Conservation (phyloP, 2,888 invertebrate genomes). For the Tholera decimalis region DNA sequence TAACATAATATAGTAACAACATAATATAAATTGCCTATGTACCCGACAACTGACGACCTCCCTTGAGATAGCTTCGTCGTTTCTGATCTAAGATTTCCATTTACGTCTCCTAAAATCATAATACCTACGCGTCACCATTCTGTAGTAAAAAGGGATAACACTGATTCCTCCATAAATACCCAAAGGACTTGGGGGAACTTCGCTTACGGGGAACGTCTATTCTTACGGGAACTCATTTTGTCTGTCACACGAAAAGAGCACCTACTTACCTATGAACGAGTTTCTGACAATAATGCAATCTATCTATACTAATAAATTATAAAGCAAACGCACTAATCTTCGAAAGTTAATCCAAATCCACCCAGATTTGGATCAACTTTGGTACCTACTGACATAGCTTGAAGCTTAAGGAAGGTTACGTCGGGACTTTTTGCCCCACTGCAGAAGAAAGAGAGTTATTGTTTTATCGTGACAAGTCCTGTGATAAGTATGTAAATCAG, state of each 20-base stretch:
- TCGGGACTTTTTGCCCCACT: no score
- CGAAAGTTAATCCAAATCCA: no score
- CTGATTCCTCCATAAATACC: conserved; percentile 45
- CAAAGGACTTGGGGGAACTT: conserved; percentile 39
- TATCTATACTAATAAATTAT: no score
- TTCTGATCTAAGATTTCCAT: conserved; percentile 26
- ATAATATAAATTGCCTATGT: not conserved
- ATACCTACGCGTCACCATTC: not conserved
- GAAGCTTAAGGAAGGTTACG: no score
- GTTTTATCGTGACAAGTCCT: no score
- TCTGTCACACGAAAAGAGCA: conserved; percentile 39
- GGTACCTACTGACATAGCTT: no score
- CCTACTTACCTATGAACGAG: not conserved
- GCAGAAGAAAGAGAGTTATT: no score
- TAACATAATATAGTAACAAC: not conserved
- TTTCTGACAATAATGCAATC: no score
- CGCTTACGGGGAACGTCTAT: conserved; percentile 38
- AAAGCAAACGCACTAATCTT: no score
- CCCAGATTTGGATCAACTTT: no score
- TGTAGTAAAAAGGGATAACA: conserved; percentile 37
- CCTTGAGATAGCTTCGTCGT: not conserved
- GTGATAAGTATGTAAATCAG: no score
- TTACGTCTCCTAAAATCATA: conserved; percentile 27
- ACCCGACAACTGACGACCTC: conserved; percentile 19
- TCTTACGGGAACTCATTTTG: conserved; percentile 56